Base-by-base conservation (phyloP, 2,888 invertebrate genomes). In the Lapara coniferarum region DNA sequence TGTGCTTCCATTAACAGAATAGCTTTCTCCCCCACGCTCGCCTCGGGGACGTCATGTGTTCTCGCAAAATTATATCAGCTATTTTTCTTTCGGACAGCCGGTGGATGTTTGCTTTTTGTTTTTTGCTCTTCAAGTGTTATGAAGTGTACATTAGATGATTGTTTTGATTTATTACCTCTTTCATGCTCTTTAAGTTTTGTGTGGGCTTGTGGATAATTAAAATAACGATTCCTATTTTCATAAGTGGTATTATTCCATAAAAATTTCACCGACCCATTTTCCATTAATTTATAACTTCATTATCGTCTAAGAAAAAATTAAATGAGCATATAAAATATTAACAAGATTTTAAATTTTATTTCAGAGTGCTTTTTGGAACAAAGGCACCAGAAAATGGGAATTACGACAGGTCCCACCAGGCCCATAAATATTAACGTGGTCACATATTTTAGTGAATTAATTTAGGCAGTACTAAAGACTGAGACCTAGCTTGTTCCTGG, bases 1-100 rank as follows among this genome's bases (percentile, higher is more conserved):
- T 91, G 90, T 89, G 86, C 86, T 85, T 87, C 90, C 91, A 92
- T 92, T 92, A 92, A 87, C 88, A 89, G 86, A 92, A 92, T 91
- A 86, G 91, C 89, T 87, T 89, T 90, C 88, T 87, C 86, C 86
- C 87, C 86, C 84, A 83, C 78, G 77, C 78, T 83, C 82, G 82
- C 82, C 77, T 77, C 72, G 80, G 85, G 86, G 84, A 84, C 86
- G 90, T 85, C 89, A 88, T 90, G 86, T 90, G 90, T 88, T 88
- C 83, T 77, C 78, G 82, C 81, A 89, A 90, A 90, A 90, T 90
- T 89, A 91, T 91, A 89, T 89, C 87, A 81, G 83, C 85, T 74
- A 89, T 90, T 89, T 90, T 86, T 92, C 89, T 89, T 85, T 73
- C 75, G 71, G 56, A 51, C 57, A 69, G 51, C 56, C 25, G 16